Conservation (phyloP, 2,888 invertebrate genomes). For the Amphipoea oculea region DNA sequence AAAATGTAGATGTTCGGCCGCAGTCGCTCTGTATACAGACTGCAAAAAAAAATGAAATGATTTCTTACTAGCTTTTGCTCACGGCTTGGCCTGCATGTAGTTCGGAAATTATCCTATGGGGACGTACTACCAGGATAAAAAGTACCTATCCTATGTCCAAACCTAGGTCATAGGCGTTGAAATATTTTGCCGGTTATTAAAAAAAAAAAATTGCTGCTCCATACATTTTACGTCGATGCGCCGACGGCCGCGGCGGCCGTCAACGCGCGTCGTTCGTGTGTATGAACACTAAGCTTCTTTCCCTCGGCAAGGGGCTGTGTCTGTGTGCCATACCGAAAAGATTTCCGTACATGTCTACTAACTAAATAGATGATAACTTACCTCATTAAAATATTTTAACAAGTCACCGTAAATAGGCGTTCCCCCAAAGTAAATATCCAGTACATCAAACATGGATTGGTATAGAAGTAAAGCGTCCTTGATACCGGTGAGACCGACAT, state of each 20-base stretch:
- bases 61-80: background rate
- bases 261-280: too few species aligned
- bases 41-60: background rate
- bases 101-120: too few species aligned
- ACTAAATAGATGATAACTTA: background rate
- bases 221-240: too few species aligned
- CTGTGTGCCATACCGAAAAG: background rate
- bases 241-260: too few species aligned
- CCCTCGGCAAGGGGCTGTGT: background rate
- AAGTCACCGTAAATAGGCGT: constrained; percentile 29
- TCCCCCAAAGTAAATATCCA: constrained; percentile 38
- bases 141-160: too few species aligned
- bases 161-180: too few species aligned
- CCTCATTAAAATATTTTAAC: constrained; percentile 30
- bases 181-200: too few species aligned
- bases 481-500: constrained; percentile 35
- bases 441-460: constrained; percentile 32
- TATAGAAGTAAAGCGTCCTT: constrained; percentile 46
- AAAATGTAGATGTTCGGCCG: background rate
- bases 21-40: background rate
- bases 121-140: too few species aligned
- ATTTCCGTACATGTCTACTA: background rate
- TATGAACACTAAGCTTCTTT: background rate
- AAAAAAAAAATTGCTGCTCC: too few species aligned
- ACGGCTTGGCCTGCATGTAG: background rate